Evolutionary conservation across 2,888 invertebrate genomes (phyloP).

Genomic region (Brachyopa scutellaris): DNA sequence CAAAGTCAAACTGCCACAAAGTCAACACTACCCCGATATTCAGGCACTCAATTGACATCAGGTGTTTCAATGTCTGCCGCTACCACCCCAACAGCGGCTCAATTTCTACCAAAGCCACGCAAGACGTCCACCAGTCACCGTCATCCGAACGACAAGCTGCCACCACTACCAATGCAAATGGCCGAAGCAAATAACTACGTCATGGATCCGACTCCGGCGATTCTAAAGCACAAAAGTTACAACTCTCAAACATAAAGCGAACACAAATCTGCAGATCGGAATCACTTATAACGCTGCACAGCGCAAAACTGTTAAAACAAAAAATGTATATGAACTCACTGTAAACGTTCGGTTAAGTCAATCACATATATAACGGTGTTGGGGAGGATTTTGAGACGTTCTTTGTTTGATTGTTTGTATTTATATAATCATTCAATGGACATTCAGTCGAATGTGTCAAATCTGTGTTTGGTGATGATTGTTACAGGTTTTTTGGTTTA

Average conservation of each 20-base stretch:
- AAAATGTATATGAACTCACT: too few relatives aligned
- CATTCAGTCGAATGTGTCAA: slow-evolving; percentile 49
- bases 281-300: slow-evolving; percentile 43
- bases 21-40: slow-evolving; percentile 62
- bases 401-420: slow-evolving; percentile 51
- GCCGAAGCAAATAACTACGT: slow-evolving; percentile 89
- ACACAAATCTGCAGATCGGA: slow-evolving; percentile 42
- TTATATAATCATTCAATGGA: not conserved
- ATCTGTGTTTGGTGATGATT: not conserved
- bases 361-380: slow-evolving; percentile 67
- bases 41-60: slow-evolving; percentile 73
- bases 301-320: not conserved
- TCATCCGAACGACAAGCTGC: slow-evolving; percentile 90
- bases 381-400: slow-evolving; percentile 71
- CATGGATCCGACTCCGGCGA: slow-evolving; percentile 80
- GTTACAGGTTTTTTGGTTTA: not conserved
- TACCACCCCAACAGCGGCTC: slow-evolving; percentile 46
- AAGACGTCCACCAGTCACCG: slow-evolving; percentile 85
- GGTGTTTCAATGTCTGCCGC: slow-evolving; percentile 62
- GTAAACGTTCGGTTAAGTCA: slow-evolving; percentile 23
- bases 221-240: slow-evolving; percentile 80
- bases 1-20: slow-evolving; percentile 57
- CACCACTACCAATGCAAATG: slow-evolving; percentile 85
- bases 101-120: slow-evolving; percentile 82
- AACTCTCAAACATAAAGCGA: slow-evolving; percentile 78